Evolutionary conservation across 92 coral and sea anemone species (phyloP).

Genomic region (Muricea muricata): DNA sequence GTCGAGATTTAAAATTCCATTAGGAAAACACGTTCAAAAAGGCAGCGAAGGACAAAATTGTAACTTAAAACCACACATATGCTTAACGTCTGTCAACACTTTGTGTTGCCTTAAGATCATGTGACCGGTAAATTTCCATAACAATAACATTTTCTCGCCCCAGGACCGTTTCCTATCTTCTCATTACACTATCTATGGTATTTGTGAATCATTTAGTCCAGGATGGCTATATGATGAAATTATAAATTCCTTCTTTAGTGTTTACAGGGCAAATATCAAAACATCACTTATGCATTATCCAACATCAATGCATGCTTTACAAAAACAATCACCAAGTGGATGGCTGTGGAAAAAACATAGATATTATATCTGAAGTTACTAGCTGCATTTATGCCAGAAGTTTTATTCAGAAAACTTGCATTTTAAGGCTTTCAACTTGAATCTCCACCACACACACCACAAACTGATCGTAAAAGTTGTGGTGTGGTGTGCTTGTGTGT

Average conservation of each 20-base stretch:
- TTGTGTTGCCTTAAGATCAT: no score
- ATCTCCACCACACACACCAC: constrained; percentile 9
- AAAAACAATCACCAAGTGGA: background rate
- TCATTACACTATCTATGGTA: no score
- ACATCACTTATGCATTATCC: background rate
- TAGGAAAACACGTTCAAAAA: no score
- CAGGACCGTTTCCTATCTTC: no score
- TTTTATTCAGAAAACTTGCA: background rate
- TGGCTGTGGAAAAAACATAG: background rate
- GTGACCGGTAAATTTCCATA: no score
- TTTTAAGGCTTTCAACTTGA: background rate
- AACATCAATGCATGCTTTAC: background rate
- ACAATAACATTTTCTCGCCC: no score
- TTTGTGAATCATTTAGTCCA: background rate
- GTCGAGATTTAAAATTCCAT: no score
- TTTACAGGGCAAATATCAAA: no score
- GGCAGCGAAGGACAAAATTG: no score
- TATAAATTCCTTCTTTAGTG: background rate
- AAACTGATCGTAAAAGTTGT: background rate
- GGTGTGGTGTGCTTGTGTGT: constrained; percentile 27
- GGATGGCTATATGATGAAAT: constrained; percentile 1
- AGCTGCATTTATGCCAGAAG: background rate
- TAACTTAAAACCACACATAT: no score
- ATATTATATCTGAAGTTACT: background rate
- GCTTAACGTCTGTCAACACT: no score